Percentiles rank a stretch among this genome's conserved stretches.
These are phyloP conservation scores for Catharus fuscescens DNA, from an alignment of 2,113 vertebrate genomes.

Conservation along the genomic window DNA sequence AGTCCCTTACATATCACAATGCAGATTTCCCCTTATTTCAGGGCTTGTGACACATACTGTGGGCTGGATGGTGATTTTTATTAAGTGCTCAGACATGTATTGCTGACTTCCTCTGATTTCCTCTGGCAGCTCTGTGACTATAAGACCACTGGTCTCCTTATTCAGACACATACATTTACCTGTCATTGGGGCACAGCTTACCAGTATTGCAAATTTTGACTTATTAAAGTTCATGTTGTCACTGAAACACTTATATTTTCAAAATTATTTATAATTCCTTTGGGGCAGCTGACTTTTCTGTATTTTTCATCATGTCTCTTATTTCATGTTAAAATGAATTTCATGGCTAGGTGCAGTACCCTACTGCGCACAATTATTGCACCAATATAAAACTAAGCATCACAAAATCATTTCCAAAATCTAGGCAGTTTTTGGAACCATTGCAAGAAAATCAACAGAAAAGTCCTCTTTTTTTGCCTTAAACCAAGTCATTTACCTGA, in stretches of 20 bases:
- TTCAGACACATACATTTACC: neutral
- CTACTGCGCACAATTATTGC: constrained; percentile 59
- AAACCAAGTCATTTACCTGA: constrained; percentile 26
- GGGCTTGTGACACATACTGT: neutral
- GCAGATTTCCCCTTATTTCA: neutral
- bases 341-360: constrained; percentile 39
- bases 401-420: constrained; percentile 34
- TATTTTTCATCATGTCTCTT: constrained; percentile 48
- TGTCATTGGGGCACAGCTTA: neutral
- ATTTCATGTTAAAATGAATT: constrained; percentile 48
- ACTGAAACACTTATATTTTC: constrained; percentile 38
- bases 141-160: neutral
- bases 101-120: neutral
- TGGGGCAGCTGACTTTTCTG: neutral
- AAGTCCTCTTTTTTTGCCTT: neutral
- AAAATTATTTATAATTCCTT: constrained; percentile 48
- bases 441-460: constrained; percentile 21
- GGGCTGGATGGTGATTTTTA: neutral
- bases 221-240: constrained; percentile 20
- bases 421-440: neutral
- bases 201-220: neutral
- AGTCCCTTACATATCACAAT: neutral
- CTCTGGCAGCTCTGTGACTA: neutral
- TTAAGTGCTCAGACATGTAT: neutral
- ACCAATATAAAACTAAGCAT: constrained; percentile 62